Evolutionary conservation across 2,113 vertebrate species (phyloP).

Genomic region (Opisthocomus hoazin): DNA sequence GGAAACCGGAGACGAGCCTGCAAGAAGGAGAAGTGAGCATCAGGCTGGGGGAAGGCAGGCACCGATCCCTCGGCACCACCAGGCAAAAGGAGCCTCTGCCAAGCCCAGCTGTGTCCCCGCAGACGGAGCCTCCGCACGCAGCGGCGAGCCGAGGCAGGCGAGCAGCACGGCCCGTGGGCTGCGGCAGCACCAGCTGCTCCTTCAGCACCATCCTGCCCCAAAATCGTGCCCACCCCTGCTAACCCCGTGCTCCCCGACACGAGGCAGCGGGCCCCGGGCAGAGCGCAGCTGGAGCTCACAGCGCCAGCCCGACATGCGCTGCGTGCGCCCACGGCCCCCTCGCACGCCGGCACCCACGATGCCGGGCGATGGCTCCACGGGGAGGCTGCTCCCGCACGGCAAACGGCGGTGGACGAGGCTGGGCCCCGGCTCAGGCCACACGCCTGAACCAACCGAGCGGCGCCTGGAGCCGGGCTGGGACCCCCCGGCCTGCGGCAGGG

Average conservation of each 20-base stretch:
- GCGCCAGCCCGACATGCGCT: too few species aligned
- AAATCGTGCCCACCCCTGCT: too few species aligned
- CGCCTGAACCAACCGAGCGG: accelerated
- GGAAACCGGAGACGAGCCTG: constrained; percentile 94
- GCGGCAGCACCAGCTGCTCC: not conserved
- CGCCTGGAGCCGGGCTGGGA: accelerated
- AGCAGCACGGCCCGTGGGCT: not conserved
- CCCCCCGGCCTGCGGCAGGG: not conserved
- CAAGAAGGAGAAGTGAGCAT: not conserved
- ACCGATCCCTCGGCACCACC: not conserved
- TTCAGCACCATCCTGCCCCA: not conserved
- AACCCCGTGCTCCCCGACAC: accelerated
- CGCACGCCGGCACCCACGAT: too few species aligned
- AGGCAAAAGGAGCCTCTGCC: not conserved
- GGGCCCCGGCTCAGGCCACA: not conserved
- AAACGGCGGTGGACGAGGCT: not conserved
- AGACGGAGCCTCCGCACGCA: accelerated
- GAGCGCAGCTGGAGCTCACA: too few species aligned
- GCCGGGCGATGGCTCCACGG: too few species aligned
- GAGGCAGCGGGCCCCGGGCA: too few species aligned
- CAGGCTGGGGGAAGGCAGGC: not conserved
- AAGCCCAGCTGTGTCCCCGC: not conserved
- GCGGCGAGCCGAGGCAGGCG: too few species aligned
- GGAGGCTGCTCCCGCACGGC: too few species aligned
- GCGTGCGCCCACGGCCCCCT: too few species aligned